These are phyloP conservation scores for Neolamprologus variostigma DNA, from an alignment of 2,113 vertebrate genomes.

Conservation along the genomic window DNA sequence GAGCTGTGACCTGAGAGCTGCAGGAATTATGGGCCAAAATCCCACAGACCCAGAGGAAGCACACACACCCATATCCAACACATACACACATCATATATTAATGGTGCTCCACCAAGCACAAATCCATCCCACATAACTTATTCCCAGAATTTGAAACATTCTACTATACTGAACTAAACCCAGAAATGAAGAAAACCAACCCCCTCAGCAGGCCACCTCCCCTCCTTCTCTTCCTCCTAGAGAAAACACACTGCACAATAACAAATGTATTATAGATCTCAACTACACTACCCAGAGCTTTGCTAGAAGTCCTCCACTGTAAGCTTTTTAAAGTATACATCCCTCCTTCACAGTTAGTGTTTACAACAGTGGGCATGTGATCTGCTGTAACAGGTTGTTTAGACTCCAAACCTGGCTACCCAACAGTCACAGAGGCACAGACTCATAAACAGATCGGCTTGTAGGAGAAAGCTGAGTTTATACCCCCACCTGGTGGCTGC, in stretches of 20 bases:
- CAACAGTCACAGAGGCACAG: background rate
- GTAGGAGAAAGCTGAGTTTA: background rate
- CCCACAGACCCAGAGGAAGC: conserved; percentile 77
- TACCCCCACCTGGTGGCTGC: conserved; percentile 53
- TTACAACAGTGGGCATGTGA: conserved; percentile 15
- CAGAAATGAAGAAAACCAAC: conserved; percentile 26
- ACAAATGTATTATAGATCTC: background rate
- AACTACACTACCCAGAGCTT: background rate
- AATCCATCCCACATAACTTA: conserved; percentile 53
- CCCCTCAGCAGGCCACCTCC: conserved; percentile 2
- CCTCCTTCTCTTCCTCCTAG: background rate
- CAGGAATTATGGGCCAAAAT: conserved; percentile 77
- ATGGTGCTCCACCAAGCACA: conserved; percentile 60
- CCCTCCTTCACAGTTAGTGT: background rate
- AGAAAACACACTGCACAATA: conserved; percentile 22
- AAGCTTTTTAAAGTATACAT: conserved; percentile 3
- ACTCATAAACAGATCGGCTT: conserved; percentile 6
- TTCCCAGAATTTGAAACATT: conserved; percentile 55
- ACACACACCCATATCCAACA: conserved; percentile 72
- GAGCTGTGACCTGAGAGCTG: conserved; percentile 75
- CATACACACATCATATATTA: conserved; percentile 67
- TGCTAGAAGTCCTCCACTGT: background rate
- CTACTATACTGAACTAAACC: conserved; percentile 29
- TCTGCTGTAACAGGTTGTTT: conserved; percentile 61
- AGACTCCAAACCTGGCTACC: conserved; percentile 15